Base-by-base conservation (phyloP, 2,113 vertebrate genomes). In the Connochaetes taurinus region DNA sequence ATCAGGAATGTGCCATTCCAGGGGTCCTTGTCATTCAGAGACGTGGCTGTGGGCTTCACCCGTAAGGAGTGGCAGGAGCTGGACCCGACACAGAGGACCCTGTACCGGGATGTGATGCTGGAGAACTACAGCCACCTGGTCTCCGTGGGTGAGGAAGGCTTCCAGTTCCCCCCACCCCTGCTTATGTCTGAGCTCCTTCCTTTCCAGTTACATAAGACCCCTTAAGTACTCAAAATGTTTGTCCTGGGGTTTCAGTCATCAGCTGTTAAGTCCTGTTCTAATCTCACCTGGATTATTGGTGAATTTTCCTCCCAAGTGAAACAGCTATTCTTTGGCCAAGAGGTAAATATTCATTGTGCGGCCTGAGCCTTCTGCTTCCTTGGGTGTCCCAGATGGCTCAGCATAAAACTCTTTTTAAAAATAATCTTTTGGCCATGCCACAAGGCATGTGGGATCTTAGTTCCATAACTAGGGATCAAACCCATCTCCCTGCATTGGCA, bases 11-110 rank as follows among this genome's bases (percentile, higher is more conserved):
- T 76, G 9, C 78, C 4, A 2, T 84, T 91, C 53, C 74, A 95
- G 94, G 57, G 25, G 31, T 91, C 60, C 2, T 3, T 81, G 58
- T 92, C 96, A 6, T 93, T 95, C 23, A 29, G n/a, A 55, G 86
- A 91, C 0, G 45, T 97, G 94, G 87, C 94, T 1, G 31, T 93
- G 43, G 81, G 87, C 74, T 95, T 97, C 81, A 97, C 94, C 19
- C 12, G 1, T 7, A 74, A 95, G 36, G 91, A 97, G 27, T 97
- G 94, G 94, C 91, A 91, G 74, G 71, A 76, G 45, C 82, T 93
- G 87, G 45, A 90, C 25, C 25, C 74, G 0, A 1, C 8, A 1
- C 71, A 82, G 71, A 71, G 43, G 78, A 84, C 1, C 21, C 64
- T 85, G 85, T 92, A 95, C 78, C 27, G 2, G 21, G 90, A 93